A percentile compares a stretch with the other conserved stretches of the same genome.
These are phyloP conservation scores for Trichogramma evanescens DNA, from an alignment of 2,888 invertebrate genomes.

Conservation along the genomic window DNA sequence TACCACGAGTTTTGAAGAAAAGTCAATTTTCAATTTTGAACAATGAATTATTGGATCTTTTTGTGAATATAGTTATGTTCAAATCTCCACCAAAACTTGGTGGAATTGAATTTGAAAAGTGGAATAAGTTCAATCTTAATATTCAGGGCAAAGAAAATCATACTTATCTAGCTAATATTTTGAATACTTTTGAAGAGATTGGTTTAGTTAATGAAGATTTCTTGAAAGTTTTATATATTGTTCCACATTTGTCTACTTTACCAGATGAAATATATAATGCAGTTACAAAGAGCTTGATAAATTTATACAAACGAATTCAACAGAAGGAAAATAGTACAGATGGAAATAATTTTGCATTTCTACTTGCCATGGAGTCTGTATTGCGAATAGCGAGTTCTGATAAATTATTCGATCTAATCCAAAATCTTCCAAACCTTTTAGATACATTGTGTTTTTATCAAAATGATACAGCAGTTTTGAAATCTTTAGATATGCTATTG, in stretches of 20 bases:
- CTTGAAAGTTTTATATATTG: constrained; percentile 32
- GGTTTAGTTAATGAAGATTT: constrained; percentile 27
- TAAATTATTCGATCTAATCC: constrained; percentile 25
- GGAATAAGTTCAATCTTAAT: constrained; percentile 60
- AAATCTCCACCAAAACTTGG: constrained; percentile 61
- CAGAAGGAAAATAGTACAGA: constrained; percentile 14
- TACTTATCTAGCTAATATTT: constrained; percentile 27
- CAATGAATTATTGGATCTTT: constrained; percentile 52
- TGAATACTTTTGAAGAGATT: constrained; percentile 28
- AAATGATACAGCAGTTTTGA: constrained; percentile 31
- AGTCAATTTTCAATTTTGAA: constrained; percentile 54
- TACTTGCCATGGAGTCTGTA: constrained; percentile 56
- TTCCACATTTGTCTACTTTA: constrained; percentile 36
- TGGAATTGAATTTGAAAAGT: constrained; percentile 56
- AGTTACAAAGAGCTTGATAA: constrained; percentile 27
- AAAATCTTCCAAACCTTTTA: constrained; percentile 27
- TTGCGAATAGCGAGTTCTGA: constrained; percentile 54
- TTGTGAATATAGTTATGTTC: constrained; percentile 60
- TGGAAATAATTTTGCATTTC: constrained; percentile 44
- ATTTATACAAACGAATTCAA: constrained; percentile 27
- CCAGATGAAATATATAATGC: constrained; percentile 25
- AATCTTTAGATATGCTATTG: constrained; percentile 33
- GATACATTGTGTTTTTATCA: constrained; percentile 28
- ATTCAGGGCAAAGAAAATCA: constrained; percentile 37
- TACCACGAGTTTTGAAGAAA: constrained; percentile 61